Percentiles rank a stretch among this genome's conserved stretches.
Evolutionary conservation across 2,113 vertebrate genomes (phyloP).

Genomic region (Lagenorhynchus albirostris): DNA sequence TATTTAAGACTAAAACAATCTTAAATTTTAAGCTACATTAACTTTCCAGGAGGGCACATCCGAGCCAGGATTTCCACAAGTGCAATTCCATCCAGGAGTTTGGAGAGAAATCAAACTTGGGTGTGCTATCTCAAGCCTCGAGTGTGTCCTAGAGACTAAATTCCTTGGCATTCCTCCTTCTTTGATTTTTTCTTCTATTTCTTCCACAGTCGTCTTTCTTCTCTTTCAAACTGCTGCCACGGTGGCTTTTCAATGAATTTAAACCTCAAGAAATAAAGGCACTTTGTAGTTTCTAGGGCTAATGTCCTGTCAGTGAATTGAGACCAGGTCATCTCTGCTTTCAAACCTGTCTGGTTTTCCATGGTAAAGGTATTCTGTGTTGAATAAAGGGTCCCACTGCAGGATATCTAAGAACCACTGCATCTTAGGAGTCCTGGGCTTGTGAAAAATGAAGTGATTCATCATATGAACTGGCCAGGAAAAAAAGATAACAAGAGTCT

Average conservation of each 20-base stretch:
- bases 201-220: neutral
- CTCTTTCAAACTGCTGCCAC: neutral
- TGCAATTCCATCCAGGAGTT: neutral
- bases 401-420: neutral
- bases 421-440: neutral
- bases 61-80: slow-evolving; percentile 18
- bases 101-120: neutral
- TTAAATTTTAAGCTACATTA: neutral
- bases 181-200: neutral
- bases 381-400: neutral
- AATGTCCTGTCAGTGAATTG: neutral
- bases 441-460: slow-evolving; percentile 42
- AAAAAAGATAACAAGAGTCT: slow-evolving; percentile 44
- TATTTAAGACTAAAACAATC: slow-evolving; percentile 22
- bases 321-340: slow-evolving; percentile 17
- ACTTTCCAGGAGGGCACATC: neutral
- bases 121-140: neutral
- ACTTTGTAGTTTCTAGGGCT: slow-evolving; percentile 9
- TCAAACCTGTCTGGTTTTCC: neutral
- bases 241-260: slow-evolving; percentile 18
- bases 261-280: slow-evolving; percentile 42
- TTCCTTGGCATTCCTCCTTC: neutral
- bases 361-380: neutral
- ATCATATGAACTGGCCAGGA: neutral
- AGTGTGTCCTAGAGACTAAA: neutral